Evolutionary conservation across 2,888 invertebrate species (phyloP), one percentile per base, ranked within the genome.

Genomic region (Crepidodera aurea): DNA sequence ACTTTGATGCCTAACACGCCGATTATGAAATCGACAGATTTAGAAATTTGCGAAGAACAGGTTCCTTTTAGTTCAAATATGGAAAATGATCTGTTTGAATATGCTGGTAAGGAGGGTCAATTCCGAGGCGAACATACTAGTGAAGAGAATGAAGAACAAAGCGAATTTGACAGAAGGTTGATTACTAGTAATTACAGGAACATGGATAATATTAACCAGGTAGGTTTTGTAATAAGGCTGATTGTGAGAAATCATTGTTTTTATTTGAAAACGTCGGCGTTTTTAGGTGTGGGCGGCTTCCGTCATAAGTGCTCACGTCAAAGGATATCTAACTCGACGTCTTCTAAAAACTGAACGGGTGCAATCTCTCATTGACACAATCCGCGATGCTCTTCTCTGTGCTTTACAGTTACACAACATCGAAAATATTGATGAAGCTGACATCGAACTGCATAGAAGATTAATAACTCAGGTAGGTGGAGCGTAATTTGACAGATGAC

Each of bases 291-390:
- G 79, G 70, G 92, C 92, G 2, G 91, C 89, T 12, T 85, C 85
- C 18, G 82, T 82, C 67, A 88, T 93, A 62, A 88, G 87, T 68
- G 90, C 92, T 6, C 83, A 83, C 71, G 86, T 84, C 18, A 89
- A 88, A 72, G 96, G 96, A 0, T 95, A 87, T 79, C 83, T 96
- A 56, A 90, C 91, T 16, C 87, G 96, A 50, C 86, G 94, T 40
- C 83, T 96, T 54, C 86, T 96, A 82, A 85, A 84, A 71, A 93
- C 95, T 0, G 91, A 91, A 72, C 88, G 90, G 71, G 91, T 96
- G 10, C 90, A 91, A 79, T 84, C 85, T 59, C 85, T 93, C 13
- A 92, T 93, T 70, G 88, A 90, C 80, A 92, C 91, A 2, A 91
- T 94, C 69, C 84, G 86, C 77, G 93, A 93, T 76, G 91, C 92